phyloP scores from a whole-genome alignment of 2,113 vertebrate genomes.

The Plestiodon gilberti region DNA sequence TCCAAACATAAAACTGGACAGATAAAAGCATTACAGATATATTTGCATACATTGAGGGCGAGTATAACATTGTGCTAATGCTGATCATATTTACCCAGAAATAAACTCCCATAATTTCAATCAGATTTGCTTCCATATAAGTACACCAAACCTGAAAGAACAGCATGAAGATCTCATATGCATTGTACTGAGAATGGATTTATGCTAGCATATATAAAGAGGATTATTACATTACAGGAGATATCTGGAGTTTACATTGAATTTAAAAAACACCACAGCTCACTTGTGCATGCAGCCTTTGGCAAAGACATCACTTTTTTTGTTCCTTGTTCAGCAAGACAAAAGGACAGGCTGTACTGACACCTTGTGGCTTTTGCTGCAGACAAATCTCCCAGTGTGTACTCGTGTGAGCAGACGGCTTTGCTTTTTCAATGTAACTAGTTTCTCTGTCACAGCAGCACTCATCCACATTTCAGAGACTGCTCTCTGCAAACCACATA shows the following conservation, averaged over 20 bases:
- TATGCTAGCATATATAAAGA: background rate
- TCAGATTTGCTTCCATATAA: background rate
- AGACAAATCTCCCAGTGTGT: background rate
- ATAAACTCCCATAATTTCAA: background rate
- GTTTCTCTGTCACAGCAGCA: too few species aligned
- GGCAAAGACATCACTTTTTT: constrained; percentile 3
- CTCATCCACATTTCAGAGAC: background rate
- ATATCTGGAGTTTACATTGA: background rate
- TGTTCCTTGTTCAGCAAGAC: background rate
- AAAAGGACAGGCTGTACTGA: constrained; percentile 73
- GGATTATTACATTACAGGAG: background rate
- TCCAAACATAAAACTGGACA: background rate
- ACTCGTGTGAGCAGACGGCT: background rate
- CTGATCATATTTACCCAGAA: background rate
- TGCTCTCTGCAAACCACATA: background rate
- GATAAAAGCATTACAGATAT: background rate
- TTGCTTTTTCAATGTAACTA: background rate
- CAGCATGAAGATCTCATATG: constrained; percentile 1
- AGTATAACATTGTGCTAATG: background rate
- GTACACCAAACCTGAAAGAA: background rate
- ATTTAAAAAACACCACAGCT: background rate
- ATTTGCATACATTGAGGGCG: background rate
- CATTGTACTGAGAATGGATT: constrained; percentile 29
- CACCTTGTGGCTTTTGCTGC: constrained; percentile 71
- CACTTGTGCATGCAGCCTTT: constrained; percentile 34